Evolutionary conservation across 2,113 vertebrate species (phyloP), one percentile per base, ranked within the genome.

Genomic region (Lucifuga dentata): DNA sequence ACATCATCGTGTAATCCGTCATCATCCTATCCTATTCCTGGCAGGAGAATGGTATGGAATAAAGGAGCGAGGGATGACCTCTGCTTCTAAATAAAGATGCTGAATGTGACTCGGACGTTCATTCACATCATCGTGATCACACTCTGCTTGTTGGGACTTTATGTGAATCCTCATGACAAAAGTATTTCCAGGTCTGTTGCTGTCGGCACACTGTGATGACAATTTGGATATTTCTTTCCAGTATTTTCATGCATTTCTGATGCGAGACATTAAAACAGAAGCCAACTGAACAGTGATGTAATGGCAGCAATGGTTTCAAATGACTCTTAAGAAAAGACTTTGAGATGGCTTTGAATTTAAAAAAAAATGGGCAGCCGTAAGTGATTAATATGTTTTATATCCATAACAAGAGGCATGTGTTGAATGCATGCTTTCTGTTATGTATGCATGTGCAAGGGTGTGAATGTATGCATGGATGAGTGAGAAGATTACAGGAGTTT

Each of bases 1-100:
- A 68, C 73, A 33, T 80, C 78, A 52, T 48, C 2, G 0, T 51
- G 56, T 78, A 84, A 88, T 84, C 84, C 73, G 9, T 80, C 51
- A 32, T 82, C 33, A 78, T 81, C 79, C 77, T 1, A 1, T 69
- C 64, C 69, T 69, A 39, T 60, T 86, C 61, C 56, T 72, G 74
- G 68, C 70, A 72, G 58, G 60, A 44, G 19, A 73, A 46, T 16
- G 1, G 8, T 12, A 4, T 13, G 40, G 20, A 8, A 43, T 24
- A 21, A 55, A 46, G 26, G 68, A 40, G 40, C 5, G 29, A 59
- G 24, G 33, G 5, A 19, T 78, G 76, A 80, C 48, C 67, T 72
- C 12, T 4, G 24, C 11, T 15, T 63, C 83, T 65, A 80, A 76
- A 80, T 60, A 78, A 72, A 74, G 68, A 64, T 9, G 13, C 49